Evolutionary conservation across 2,113 vertebrate species (phyloP).

Genomic region (Ceratotherium simum): DNA sequence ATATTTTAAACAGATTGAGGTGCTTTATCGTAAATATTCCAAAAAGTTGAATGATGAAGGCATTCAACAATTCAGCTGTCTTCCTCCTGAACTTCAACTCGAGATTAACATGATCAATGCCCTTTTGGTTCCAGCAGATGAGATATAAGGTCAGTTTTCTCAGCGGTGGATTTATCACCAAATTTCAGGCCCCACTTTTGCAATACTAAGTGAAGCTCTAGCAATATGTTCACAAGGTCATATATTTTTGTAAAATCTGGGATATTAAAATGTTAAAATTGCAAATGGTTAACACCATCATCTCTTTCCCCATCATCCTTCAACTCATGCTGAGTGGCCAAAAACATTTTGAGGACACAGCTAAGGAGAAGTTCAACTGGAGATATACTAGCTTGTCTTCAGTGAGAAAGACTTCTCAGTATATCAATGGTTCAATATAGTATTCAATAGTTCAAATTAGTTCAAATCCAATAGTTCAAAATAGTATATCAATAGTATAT

Average conservation of each 20-base stretch:
- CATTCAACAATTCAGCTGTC: no score
- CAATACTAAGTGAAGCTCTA: no score
- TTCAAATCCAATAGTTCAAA: no score
- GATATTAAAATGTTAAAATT: neutral
- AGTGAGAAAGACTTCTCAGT: neutral
- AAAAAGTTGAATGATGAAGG: neutral
- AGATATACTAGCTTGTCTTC: no score
- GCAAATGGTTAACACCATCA: neutral
- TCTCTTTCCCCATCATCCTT: neutral
- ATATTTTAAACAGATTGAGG: neutral
- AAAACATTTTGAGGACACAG: accelerated
- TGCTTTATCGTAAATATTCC: neutral
- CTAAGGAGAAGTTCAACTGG: no score
- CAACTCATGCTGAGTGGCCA: neutral
- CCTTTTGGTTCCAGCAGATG: neutral
- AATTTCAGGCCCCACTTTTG: neutral
- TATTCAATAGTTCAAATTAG: no score
- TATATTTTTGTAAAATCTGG: neutral
- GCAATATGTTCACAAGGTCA: neutral
- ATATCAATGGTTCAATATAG: no score
- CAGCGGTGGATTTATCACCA: neutral
- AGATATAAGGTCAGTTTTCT: neutral
- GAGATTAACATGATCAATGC: neutral
- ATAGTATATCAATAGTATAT: no score
- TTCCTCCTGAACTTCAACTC: neutral